These are phyloP conservation scores for Luperina testacea DNA, from an alignment of 2,888 invertebrate species.

Conservation along the genomic window DNA sequence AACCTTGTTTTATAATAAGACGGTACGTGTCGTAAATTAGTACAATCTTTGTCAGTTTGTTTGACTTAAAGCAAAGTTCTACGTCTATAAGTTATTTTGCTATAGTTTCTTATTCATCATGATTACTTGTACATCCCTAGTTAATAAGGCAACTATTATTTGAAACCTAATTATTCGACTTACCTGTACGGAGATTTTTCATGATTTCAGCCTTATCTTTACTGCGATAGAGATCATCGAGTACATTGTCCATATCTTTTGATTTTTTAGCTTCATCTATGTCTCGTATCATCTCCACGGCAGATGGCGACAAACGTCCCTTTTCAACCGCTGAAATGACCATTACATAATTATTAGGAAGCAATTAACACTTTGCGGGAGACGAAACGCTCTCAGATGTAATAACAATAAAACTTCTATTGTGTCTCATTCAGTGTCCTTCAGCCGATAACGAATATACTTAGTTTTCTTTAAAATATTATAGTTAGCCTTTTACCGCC, in stretches of 20 bases:
- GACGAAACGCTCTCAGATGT: too few relatives aligned
- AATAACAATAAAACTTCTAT: too few relatives aligned
- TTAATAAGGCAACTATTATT: neutral
- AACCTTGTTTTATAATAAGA: neutral
- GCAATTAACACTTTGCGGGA: too few relatives aligned
- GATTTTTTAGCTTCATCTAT: slow-evolving; percentile 49
- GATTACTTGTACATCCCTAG: too few relatives aligned
- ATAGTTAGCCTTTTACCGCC: too few relatives aligned
- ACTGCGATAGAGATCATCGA: slow-evolving; percentile 17
- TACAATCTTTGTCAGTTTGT: neutral
- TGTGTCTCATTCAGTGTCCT: too few relatives aligned
- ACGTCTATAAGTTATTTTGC: neutral
- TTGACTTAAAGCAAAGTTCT: neutral
- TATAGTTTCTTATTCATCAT: neutral
- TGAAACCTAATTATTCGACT: neutral
- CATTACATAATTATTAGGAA: neutral
- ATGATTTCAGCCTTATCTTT: slow-evolving; percentile 34
- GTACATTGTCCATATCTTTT: slow-evolving; percentile 49
- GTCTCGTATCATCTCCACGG: slow-evolving; percentile 40
- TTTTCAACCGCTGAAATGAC: slow-evolving; percentile 34
- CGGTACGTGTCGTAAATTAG: too few relatives aligned
- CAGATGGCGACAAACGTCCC: slow-evolving; percentile 36
- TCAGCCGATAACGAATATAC: too few relatives aligned
- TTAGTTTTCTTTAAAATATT: too few relatives aligned
- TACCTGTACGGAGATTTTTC: slow-evolving; percentile 34